Conservation (phyloP, 1,140 invertebrate genomes). For the Wasmannia auropunctata region DNA sequence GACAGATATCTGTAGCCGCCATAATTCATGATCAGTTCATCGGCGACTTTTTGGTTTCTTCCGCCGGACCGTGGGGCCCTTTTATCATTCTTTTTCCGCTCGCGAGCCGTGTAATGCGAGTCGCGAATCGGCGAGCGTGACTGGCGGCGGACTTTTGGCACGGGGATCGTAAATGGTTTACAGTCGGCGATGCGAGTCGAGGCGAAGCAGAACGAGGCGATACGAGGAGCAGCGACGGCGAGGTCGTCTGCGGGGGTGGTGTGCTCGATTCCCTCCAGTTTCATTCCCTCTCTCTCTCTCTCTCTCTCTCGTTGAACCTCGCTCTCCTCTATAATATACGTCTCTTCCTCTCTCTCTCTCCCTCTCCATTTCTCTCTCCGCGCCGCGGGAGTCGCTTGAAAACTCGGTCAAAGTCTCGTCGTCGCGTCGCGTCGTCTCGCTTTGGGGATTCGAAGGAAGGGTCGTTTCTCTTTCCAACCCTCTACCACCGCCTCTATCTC, state of each 20-base stretch:
- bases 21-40: conserved; percentile 22
- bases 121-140: conserved; percentile 73
- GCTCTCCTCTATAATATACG: conserved; percentile 34
- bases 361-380: conserved; percentile 63
- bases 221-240: conserved; percentile 62
- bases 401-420: conserved; percentile 76
- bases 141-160: conserved; percentile 74
- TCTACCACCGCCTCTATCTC: conserved; percentile 2
- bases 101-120: conserved; percentile 37
- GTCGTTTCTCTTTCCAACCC: conserved; percentile 69
- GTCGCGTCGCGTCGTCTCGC: conserved; percentile 73
- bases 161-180: conserved; percentile 77
- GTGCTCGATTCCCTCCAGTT: conserved; percentile 43
- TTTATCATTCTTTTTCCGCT: conserved; percentile 34
- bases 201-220: conserved; percentile 75
- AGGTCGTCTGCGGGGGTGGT: conserved; percentile 72
- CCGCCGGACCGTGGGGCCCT: not conserved
- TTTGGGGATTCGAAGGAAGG: conserved; percentile 75
- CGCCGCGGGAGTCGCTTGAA: conserved; percentile 71
- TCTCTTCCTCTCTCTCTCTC: conserved; percentile 62
- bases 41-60: not conserved
- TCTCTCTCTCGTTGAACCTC: conserved; percentile 56
- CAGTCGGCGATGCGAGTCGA: conserved; percentile 68
- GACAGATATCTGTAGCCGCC: not conserved
- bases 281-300: conserved; percentile 65